These are phyloP conservation scores for Crematogaster levior DNA, from an alignment of 2,888 invertebrate species.

Conservation along the genomic window DNA sequence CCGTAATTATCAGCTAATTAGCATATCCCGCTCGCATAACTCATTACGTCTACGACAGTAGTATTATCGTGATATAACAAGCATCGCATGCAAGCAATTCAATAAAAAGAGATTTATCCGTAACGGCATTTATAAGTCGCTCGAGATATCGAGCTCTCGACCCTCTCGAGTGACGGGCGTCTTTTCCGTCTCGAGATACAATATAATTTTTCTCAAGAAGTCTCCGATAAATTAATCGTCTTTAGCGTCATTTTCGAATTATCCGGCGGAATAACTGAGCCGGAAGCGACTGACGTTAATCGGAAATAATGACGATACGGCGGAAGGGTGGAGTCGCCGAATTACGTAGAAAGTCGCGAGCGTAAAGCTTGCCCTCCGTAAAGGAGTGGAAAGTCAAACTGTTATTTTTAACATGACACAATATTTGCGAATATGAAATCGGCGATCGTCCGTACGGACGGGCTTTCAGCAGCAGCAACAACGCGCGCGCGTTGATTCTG, in stretches of 20 bases:
- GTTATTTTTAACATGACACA: slow-evolving; percentile 44
- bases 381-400: slow-evolving; percentile 69
- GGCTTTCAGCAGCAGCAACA: slow-evolving; percentile 49
- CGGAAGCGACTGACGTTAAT: not conserved
- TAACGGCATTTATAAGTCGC: not conserved
- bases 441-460: slow-evolving; percentile 53
- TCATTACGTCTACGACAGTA: slow-evolving; percentile 11
- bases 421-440: slow-evolving; percentile 43
- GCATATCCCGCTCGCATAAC: slow-evolving; percentile 9
- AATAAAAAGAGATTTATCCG: not conserved
- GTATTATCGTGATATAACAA: not conserved
- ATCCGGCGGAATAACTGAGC: not conserved
- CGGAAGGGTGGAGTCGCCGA: slow-evolving; percentile 62
- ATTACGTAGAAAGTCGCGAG: slow-evolving; percentile 68
- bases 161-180: not conserved
- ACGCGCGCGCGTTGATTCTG: slow-evolving; percentile 46
- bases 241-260: not conserved
- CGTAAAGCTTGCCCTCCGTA: slow-evolving; percentile 67
- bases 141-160: not conserved
- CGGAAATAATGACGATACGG: slow-evolving; percentile 49
- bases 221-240: not conserved
- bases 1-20: slow-evolving; percentile 36
- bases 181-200: not conserved
- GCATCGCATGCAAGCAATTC: not conserved
- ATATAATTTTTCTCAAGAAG: not conserved